These are phyloP conservation scores for Drosophila heteroneura DNA, from an alignment of 2,888 invertebrate genomes.

Conservation along the genomic window DNA sequence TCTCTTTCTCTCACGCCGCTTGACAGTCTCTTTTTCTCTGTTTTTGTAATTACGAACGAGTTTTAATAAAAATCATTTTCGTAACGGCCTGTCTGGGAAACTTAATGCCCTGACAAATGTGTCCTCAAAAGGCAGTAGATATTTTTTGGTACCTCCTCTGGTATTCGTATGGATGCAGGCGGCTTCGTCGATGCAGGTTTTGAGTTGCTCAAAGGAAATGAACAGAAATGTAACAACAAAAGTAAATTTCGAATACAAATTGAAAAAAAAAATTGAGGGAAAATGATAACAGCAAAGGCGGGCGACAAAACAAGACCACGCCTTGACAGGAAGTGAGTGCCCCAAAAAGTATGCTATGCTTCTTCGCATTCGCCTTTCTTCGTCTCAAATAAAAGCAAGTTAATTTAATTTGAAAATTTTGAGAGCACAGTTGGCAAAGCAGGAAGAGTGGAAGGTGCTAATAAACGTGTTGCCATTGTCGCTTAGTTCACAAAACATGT, in stretches of 20 bases:
- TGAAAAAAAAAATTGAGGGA: constrained; percentile 24
- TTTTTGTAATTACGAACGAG: constrained; percentile 43
- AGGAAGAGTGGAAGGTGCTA: constrained; percentile 50
- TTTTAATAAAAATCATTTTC: constrained; percentile 53
- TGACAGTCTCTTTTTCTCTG: background rate
- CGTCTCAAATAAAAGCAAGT: constrained; percentile 72
- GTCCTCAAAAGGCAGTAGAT: constrained; percentile 19
- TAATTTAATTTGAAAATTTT: constrained; percentile 72
- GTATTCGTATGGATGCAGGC: constrained; percentile 35
- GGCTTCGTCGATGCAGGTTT: constrained; percentile 54
- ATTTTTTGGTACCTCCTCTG: constrained; percentile 12
- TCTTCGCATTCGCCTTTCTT: constrained; percentile 26
- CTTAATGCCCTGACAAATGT: constrained; percentile 54
- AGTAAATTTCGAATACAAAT: constrained; percentile 59
- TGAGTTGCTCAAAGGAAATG: constrained; percentile 74
- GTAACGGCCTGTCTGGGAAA: constrained; percentile 51
- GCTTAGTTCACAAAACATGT: constrained; percentile 56
- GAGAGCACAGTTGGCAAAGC: constrained; percentile 46
- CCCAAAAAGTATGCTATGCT: constrained; percentile 46
- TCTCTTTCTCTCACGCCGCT: background rate
- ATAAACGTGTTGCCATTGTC: constrained; percentile 65
- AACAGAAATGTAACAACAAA: constrained; percentile 69
- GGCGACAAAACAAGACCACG: constrained; percentile 35
- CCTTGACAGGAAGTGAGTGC: constrained; percentile 33
- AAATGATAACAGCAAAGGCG: constrained; percentile 5